These are phyloP conservation scores for Rhorus exstirpatorius DNA, from an alignment of 2,888 invertebrate genomes.

Conservation along the genomic window DNA sequence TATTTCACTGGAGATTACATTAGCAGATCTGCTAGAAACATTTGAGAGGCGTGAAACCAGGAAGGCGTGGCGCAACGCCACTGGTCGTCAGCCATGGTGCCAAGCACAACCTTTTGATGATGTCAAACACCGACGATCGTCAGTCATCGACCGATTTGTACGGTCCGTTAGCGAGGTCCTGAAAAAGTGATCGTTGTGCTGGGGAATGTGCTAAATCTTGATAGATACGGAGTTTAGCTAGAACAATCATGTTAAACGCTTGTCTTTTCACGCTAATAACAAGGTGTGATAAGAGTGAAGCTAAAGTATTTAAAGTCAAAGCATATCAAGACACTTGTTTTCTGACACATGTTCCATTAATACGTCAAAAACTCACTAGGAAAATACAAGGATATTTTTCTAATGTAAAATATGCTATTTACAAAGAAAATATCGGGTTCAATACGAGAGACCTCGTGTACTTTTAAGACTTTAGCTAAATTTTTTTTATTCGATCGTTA, in stretches of 20 bases:
- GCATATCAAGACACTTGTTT: too few species aligned
- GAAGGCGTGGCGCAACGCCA: conserved; percentile 81
- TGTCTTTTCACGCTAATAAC: too few species aligned
- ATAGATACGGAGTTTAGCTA: conserved; percentile 6
- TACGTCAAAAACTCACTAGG: too few species aligned
- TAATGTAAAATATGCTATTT: too few species aligned
- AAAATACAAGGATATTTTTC: too few species aligned
- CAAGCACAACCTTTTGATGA: conserved; percentile 45
- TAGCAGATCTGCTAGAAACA: conserved; percentile 77
- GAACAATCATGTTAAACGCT: neutral
- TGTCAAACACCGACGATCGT: conserved; percentile 16
- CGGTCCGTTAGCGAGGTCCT: conserved; percentile 11
- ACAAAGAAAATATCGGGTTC: too few species aligned
- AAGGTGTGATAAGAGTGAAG: too few species aligned
- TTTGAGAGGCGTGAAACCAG: conserved; percentile 81
- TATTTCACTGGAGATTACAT: conserved; percentile 83
- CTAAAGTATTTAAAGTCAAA: too few species aligned
- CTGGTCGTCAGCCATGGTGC: conserved; percentile 54
- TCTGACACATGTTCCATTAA: too few species aligned
- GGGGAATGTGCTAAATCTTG: conserved; percentile 51
- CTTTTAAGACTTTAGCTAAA: too few species aligned
- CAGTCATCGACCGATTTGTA: conserved; percentile 33
- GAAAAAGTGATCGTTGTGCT: conserved; percentile 62
- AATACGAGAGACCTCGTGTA: too few species aligned
- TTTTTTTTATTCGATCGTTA: too few species aligned